Base-by-base conservation (phyloP, 1,140 invertebrate genomes). In the Drosophila subobscura region DNA sequence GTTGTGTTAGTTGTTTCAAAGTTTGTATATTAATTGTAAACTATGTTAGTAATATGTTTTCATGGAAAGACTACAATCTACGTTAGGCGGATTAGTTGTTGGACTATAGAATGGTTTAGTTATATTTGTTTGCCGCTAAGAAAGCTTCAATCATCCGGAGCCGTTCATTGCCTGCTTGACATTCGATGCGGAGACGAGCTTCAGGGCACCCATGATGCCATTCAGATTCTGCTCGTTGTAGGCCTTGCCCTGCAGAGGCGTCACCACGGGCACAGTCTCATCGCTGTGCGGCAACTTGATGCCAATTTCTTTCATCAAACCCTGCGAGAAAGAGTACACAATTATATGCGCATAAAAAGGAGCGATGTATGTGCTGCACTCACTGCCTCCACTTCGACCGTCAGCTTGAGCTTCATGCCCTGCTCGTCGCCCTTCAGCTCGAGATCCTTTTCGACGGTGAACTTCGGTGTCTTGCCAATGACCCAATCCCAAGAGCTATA, bases 401-500 rank as follows among this genome's bases (percentile, higher is more conserved):
- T 80, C 3, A 92, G 58, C 49, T 89, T 83, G 4, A 92, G 59
- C 33, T 89, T 90, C 72, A 90, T 75, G 42, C 79, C 79, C 16
- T 60, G 65, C 7, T 89, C 76, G 23, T 91, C 68, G 12, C 74
- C 77, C 58, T 92, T 92, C 5, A 92, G 66, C 61, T 83, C 72
- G 20, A 92, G 50, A 4, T 91, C 89, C 33, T 91, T 91, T 46
- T 91, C 78, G 4, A 97, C 94, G 1, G 93, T 94, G 91, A 98
- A 99, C 78, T 94, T 94, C 1, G 97, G 97, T 1, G 97, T 97
- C 89, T 94, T 95, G n/a, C 96, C 97, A 92, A 94, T 97, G 53
- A 94, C 94, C 97, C 97, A 98, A 50, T 97, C 94, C 97, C 97
- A 98, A 12, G 94, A 95, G 64, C 92, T 88, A 23, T 97, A 94